Evolutionary conservation across 1,140 invertebrate genomes (phyloP).

Genomic region (Euwallacea fornicatus): DNA sequence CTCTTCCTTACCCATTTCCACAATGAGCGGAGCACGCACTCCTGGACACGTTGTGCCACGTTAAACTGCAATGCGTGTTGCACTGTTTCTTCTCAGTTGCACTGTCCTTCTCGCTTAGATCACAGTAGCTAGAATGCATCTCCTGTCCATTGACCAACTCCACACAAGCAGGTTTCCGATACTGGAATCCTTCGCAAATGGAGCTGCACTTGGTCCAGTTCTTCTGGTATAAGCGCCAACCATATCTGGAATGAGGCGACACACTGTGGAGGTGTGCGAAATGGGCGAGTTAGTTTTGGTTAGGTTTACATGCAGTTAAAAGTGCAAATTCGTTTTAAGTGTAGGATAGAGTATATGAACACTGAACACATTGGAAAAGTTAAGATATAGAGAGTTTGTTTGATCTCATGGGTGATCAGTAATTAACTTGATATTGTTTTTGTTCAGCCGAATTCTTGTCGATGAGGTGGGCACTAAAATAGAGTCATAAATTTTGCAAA

Average conservation of each 20-base stretch:
- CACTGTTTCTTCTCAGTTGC: slow-evolving; percentile 46
- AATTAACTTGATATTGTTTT: too few relatives aligned
- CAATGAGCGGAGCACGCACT: slow-evolving; percentile 48
- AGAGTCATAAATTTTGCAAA: too few relatives aligned
- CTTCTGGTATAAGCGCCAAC: slow-evolving; percentile 61
- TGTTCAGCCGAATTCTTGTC: too few relatives aligned
- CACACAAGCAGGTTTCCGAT: slow-evolving; percentile 44
- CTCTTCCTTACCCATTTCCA: slow-evolving; percentile 46
- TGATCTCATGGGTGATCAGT: too few relatives aligned
- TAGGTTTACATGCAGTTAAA: slow-evolving; percentile 32
- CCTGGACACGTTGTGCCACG: slow-evolving; percentile 44
- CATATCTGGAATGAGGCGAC: slow-evolving; percentile 50
- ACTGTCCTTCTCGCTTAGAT: slow-evolving; percentile 38
- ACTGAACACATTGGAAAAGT: neutral
- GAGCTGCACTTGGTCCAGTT: slow-evolving; percentile 63
- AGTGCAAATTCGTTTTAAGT: too few relatives aligned
- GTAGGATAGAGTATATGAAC: too few relatives aligned
- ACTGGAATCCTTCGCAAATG: slow-evolving; percentile 59
- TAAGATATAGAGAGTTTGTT: too few relatives aligned
- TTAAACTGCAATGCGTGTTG: slow-evolving; percentile 49
- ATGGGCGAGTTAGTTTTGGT: slow-evolving; percentile 20
- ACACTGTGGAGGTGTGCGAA: slow-evolving; percentile 28
- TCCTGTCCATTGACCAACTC: slow-evolving; percentile 40
- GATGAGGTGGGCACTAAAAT: too few relatives aligned
- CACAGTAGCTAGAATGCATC: slow-evolving; percentile 42